Base-by-base conservation (phyloP, 2,113 vertebrate species). In the Verasper variegatus region DNA sequence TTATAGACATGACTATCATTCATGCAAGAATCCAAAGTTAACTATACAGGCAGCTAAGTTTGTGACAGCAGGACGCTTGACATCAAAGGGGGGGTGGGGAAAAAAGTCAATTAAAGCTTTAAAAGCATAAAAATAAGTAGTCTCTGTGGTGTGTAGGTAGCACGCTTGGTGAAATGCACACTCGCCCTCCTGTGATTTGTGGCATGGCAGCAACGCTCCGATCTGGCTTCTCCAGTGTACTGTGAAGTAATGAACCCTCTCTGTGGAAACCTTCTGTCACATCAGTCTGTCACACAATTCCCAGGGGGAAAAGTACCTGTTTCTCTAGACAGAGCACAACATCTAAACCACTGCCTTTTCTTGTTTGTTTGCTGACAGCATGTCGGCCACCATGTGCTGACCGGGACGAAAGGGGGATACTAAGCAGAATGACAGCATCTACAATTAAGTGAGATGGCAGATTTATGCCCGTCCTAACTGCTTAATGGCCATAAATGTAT, bases 331-430 rank as follows among this genome's bases (percentile, higher is more conserved):
- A 27, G 14, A 68, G 63, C 59, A 15, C 27, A 37, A 65, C 31
- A 61, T 60, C 45, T 80, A 68, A 76, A 18, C 54, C 59, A 2
- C 67, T 79, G 4, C 0, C 0, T 64, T 82, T 11, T 80, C 24
- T 80, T 78, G 9, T 68, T 65, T 78, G 37, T 37, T 49, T 84
- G 35, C 56, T 92, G 93, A 61, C 93, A 97, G 95, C 97, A 98
- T n/a, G 95, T 97, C 57, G 96, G 97, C 1, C 88, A 97, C 84
- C 96, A 97, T 0, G 61, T 97, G 59, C 94, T 98, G 59, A 93
- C 96, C 23, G 94, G 96, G 81, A 96, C 90, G 81, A 83, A 80
- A 0, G 95, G 95, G 95, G 24, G 96, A 98, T 93, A 97, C 97
- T 86, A 80, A 90, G 72, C 90, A 84, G 55, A 97, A 97, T 78